Conservation (phyloP, 2,797 vertebrate species). For the Jordanella pulchra region DNA sequence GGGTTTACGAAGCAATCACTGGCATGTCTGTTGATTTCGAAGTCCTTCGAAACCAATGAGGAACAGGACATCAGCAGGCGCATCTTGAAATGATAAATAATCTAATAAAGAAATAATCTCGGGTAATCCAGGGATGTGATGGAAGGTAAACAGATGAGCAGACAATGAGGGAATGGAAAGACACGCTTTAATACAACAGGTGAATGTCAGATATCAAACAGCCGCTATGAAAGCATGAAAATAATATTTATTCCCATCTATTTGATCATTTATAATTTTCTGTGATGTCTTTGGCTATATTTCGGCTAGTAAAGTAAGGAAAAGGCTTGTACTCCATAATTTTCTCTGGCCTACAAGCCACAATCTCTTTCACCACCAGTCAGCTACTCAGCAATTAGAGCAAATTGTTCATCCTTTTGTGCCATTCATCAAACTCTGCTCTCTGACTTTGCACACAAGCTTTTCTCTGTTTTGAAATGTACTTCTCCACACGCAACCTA, state of each 20-base stretch:
- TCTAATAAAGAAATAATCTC: no score
- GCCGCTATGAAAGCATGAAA: background rate
- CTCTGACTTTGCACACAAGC: slow-evolving; percentile 23
- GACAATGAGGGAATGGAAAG: no score
- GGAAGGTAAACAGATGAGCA: no score
- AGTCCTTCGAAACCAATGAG: no score
- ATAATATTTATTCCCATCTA: background rate
- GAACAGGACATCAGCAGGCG: no score
- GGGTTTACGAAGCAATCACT: no score
- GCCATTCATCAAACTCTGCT: slow-evolving; percentile 5
- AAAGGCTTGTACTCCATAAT: background rate
- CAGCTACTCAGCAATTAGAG: slow-evolving; percentile 8
- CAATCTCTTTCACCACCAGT: background rate
- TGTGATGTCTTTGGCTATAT: background rate
- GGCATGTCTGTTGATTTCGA: no score
- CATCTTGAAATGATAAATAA: no score
- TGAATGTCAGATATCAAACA: background rate
- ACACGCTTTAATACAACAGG: no score
- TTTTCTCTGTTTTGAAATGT: slow-evolving; percentile 20
- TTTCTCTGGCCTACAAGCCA: background rate
- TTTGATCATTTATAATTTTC: background rate
- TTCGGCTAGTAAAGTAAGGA: background rate
- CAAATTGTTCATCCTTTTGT: slow-evolving; percentile 2
- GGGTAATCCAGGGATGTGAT: no score
- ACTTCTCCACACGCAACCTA: slow-evolving; percentile 38